Conservation (phyloP, 2,888 invertebrate species). For the Leptarthrus brevirostris region DNA sequence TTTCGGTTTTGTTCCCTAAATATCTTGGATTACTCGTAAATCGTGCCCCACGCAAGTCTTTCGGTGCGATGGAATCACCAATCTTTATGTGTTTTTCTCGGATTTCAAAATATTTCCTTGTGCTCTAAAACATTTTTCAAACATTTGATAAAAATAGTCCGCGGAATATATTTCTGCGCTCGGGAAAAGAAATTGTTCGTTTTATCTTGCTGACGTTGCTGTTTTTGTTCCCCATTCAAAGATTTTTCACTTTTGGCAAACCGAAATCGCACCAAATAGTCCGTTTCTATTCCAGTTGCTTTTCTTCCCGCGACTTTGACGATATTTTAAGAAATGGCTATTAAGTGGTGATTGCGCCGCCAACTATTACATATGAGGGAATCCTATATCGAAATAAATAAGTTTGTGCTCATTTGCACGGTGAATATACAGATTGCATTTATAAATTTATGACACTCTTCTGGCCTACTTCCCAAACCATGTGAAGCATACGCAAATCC, state of each 20-base stretch:
- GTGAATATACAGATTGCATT: neutral
- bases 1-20: neutral
- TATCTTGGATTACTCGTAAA: conserved; percentile 5
- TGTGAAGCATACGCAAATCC: neutral
- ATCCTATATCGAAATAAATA: neutral
- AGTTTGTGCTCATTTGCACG: neutral
- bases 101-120: conserved; percentile 15
- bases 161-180: neutral
- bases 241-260: neutral
- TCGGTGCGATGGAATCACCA: neutral
- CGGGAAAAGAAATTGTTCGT: neutral
- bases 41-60: neutral
- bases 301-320: conserved; percentile 12
- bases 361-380: neutral
- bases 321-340: conserved; percentile 29
- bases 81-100: neutral
- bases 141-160: conserved; percentile 14
- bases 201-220: neutral
- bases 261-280: neutral
- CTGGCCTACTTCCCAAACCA: conserved; percentile 30
- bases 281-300: conserved; percentile 38
- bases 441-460: conserved; percentile 14
- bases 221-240: neutral
- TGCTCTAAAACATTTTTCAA: neutral
- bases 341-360: neutral